phyloP scores from a whole-genome alignment of 2,888 invertebrate species.

The Pseudoips prasinana region DNA sequence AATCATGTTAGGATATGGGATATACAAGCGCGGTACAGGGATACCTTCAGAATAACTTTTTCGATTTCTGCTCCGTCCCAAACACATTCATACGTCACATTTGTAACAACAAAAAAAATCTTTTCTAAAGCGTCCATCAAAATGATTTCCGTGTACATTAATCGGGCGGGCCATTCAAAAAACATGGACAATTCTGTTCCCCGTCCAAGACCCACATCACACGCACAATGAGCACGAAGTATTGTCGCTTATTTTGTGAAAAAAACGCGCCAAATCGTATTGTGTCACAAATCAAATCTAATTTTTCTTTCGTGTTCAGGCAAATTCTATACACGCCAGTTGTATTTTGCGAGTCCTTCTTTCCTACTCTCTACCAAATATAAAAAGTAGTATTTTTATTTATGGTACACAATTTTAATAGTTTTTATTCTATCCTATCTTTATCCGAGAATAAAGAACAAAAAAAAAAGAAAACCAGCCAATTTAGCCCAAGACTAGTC shows the following conservation, averaged over 20 bases:
- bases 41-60: constrained; percentile 4
- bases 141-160: constrained; percentile 66
- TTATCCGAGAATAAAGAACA: no score
- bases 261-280: constrained; percentile 55
- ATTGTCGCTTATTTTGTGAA: constrained; percentile 57
- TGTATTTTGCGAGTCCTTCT: background rate
- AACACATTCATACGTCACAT: constrained; percentile 35
- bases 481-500: no score
- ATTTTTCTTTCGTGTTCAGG: constrained; percentile 36
- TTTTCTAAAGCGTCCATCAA: constrained; percentile 69
- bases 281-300: constrained; percentile 59
- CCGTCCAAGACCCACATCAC: constrained; percentile 68
- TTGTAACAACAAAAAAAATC: constrained; percentile 40
- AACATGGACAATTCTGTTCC: constrained; percentile 56
- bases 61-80: constrained; percentile 26
- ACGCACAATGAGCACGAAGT: constrained; percentile 61
- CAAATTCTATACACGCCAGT: no score
- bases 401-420: no score
- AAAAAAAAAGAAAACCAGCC: no score
- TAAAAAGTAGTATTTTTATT: no score
- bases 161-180: constrained; percentile 65
- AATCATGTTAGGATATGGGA: no score
- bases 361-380: no score
- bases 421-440: no score
- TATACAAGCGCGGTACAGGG: background rate